phyloP scores from a whole-genome alignment of 2,888 invertebrate species.

The Lasioglossum lativentre region DNA sequence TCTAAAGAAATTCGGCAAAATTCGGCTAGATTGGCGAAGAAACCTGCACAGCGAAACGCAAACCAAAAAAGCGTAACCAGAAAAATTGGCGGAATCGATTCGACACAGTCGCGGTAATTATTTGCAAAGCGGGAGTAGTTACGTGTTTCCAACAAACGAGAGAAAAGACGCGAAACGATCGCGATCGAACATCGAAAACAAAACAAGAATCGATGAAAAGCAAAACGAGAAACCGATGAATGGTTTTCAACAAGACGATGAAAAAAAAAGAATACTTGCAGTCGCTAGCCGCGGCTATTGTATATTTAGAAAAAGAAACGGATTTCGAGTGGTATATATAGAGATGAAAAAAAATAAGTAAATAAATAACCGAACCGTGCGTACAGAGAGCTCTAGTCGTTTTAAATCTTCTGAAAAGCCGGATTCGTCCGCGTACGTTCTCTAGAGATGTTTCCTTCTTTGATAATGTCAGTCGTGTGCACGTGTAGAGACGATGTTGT shows the following conservation, averaged over 20 bases:
- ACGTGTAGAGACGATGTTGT: constrained; percentile 35
- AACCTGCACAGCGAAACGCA: constrained; percentile 12
- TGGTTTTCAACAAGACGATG: neutral
- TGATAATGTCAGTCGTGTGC: constrained; percentile 33
- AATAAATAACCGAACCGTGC: constrained; percentile 11
- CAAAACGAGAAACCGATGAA: neutral
- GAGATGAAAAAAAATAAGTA: neutral
- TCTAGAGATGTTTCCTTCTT: constrained; percentile 40
- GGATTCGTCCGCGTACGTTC: constrained; percentile 20
- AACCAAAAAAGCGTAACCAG: neutral
- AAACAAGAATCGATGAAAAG: neutral
- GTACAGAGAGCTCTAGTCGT: constrained; percentile 20
- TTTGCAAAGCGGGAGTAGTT: constrained; percentile 55
- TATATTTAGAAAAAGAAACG: constrained; percentile 37
- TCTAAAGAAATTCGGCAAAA: neutral
- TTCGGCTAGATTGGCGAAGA: constrained; percentile 6
- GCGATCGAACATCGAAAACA: neutral
- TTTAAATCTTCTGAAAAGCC: constrained; percentile 20
- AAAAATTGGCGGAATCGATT: constrained; percentile 14
- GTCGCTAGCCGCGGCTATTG: constrained; percentile 33
- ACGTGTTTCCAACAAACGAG: constrained; percentile 41
- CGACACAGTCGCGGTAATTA: constrained; percentile 53
- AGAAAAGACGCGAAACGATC: neutral
- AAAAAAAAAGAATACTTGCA: neutral
- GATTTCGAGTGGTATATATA: constrained; percentile 6